Evolutionary conservation across 2,797 vertebrate species (phyloP).

Genomic region (Staurois parvus): DNA sequence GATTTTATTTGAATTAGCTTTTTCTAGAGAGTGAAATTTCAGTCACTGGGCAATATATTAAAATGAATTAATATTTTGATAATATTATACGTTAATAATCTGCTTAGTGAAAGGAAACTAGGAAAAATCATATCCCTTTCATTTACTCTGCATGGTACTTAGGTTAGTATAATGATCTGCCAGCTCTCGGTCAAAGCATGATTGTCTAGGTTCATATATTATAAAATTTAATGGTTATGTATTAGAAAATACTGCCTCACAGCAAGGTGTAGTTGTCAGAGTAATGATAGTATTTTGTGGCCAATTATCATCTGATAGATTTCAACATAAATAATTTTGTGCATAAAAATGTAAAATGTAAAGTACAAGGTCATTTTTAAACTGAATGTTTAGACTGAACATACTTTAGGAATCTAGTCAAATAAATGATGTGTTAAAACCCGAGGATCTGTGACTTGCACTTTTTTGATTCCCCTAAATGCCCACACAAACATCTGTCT

Average conservation of each 20-base stretch:
- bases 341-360: slow-evolving; percentile 19
- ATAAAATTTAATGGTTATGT: slow-evolving; percentile 16
- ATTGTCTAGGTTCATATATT: slow-evolving; percentile 21
- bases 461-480: too few species aligned
- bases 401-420: neutral
- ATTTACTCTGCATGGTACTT: slow-evolving; percentile 25
- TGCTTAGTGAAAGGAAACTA: slow-evolving; percentile 2
- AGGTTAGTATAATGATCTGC: slow-evolving; percentile 4
- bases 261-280: slow-evolving; percentile 3
- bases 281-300: slow-evolving; percentile 29
- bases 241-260: slow-evolving; percentile 11
- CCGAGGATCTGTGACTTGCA: too few species aligned
- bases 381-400: neutral
- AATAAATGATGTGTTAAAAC: neutral
- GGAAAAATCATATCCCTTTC: slow-evolving; percentile 4
- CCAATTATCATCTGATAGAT: slow-evolving; percentile 29
- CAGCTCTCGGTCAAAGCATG: neutral
- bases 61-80: slow-evolving; percentile 13
- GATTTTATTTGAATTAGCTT: neutral
- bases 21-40: neutral
- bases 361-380: neutral
- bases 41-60: neutral
- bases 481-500: too few species aligned
- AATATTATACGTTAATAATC: slow-evolving; percentile 13
- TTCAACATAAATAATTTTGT: slow-evolving; percentile 20